These are phyloP conservation scores for Emmelina monodactyla DNA, from an alignment of 2,888 invertebrate genomes.

Conservation along the genomic window DNA sequence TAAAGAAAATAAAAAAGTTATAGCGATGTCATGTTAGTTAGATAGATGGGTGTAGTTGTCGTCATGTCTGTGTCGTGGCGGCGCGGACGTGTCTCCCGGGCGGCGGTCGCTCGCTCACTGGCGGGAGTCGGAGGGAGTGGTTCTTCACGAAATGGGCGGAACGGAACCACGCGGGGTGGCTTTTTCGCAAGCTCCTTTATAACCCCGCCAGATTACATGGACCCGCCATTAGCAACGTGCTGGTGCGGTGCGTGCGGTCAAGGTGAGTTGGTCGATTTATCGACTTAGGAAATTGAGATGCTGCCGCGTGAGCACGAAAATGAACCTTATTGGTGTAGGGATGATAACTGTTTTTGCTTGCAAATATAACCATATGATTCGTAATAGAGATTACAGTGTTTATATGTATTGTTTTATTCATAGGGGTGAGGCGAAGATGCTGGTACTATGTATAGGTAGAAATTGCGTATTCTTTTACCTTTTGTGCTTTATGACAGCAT, in stretches of 20 bases:
- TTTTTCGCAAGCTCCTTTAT: slow-evolving; percentile 50
- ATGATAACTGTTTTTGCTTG: slow-evolving; percentile 16
- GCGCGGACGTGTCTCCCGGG: slow-evolving; percentile 18
- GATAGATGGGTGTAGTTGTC: not conserved
- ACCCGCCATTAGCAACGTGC: slow-evolving; percentile 18
- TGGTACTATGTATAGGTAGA: not conserved
- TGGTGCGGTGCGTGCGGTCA: slow-evolving; percentile 18
- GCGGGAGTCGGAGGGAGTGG: slow-evolving; percentile 37
- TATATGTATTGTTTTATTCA: slow-evolving; percentile 20
- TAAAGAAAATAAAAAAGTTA: not conserved
- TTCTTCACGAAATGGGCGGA: slow-evolving; percentile 47
- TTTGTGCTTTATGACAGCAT: not conserved
- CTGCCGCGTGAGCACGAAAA: slow-evolving; percentile 6
- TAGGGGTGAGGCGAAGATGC: slow-evolving; percentile 4
- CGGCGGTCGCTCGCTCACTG: slow-evolving; percentile 33
- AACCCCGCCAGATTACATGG: slow-evolving; percentile 23
- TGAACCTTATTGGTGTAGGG: not conserved
- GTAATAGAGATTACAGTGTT: slow-evolving; percentile 17
- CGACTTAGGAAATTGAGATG: slow-evolving; percentile 27
- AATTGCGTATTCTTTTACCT: too few relatives aligned
- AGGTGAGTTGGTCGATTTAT: slow-evolving; percentile 23
- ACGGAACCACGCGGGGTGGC: slow-evolving; percentile 35
- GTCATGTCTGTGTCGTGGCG: not conserved
- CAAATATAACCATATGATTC: not conserved
- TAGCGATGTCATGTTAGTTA: not conserved